phyloP scores from a whole-genome alignment of 2,113 vertebrate species.

The Planiliza haematocheilus region DNA sequence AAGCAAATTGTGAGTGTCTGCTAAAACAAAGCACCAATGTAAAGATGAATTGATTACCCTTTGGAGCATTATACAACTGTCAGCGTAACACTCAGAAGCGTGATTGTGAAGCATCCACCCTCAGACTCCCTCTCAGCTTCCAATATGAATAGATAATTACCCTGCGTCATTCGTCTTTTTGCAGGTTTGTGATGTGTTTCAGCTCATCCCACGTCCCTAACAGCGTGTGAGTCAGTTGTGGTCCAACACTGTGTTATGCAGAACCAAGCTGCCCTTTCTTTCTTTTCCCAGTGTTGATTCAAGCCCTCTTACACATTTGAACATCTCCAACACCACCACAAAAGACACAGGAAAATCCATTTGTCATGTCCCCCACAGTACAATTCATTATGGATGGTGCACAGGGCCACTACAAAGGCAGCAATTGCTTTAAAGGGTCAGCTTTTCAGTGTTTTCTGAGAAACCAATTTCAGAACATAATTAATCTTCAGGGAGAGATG shows the following conservation, averaged over 20 bases:
- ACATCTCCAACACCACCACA: conserved; percentile 64
- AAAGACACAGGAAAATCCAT: conserved; percentile 75
- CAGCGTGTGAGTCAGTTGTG: conserved; percentile 50
- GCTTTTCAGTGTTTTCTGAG: conserved; percentile 68
- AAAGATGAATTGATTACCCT: conserved; percentile 69
- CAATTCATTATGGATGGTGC: conserved; percentile 82
- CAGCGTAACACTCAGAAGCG: conserved; percentile 44
- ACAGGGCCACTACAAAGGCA: conserved; percentile 78
- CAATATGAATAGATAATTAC: conserved; percentile 65
- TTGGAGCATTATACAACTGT: conserved; percentile 64
- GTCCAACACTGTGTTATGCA: conserved; percentile 34
- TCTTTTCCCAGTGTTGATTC: conserved; percentile 47
- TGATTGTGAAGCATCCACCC: conserved; percentile 63
- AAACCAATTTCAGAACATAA: conserved; percentile 79
- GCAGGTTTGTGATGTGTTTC: conserved; percentile 52
- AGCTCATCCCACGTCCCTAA: conserved; percentile 49
- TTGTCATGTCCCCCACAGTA: conserved; percentile 72
- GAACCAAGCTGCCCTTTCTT: conserved; percentile 42
- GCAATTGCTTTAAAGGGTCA: conserved; percentile 79
- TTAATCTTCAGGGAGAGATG: conserved; percentile 72
- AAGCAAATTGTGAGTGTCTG: conserved; percentile 26
- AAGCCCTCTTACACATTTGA: conserved; percentile 70
- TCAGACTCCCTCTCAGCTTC: conserved; percentile 55
- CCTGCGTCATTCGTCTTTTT: conserved; percentile 56
- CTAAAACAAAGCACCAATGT: conserved; percentile 39